Base-by-base conservation (phyloP, 2,888 invertebrate genomes). In the Leptinotarsa haldemani region DNA sequence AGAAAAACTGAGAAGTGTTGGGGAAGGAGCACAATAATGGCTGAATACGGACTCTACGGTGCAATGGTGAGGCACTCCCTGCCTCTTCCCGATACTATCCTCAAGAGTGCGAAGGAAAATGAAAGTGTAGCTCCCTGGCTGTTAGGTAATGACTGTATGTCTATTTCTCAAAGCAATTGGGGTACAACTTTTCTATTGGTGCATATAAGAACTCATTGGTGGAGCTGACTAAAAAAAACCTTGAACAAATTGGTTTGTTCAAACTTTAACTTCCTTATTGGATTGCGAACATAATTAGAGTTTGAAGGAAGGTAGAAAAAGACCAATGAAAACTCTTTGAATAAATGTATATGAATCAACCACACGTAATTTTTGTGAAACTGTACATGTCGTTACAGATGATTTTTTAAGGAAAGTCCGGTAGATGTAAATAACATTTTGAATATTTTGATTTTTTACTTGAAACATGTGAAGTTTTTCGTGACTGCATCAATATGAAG, bases 1-100 rank as follows among this genome's bases (percentile, higher is more conserved):
- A 94, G 99, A 77, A 99, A 99, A 89, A 99, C 99, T 70, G 99
- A 99, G 89, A 99, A 99, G 87, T 98, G 98, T 82, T 99, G 99
- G 99, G 99, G 99, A 65, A 92, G 97, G 83, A 97, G 97, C 86
- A 99, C 99, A 82, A 99, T 99, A 86, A 99, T 99, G 99, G 99
- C 99, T 80, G 99, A 99, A 89, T 99, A 99, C 87, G 99, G 99
- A 3, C 91, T 99, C 68, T 99, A 99, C 88, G 99, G 99, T 1
- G 99, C 99, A 81, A 99, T 99, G 99, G 99, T 99, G 80, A 92
- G 99, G 78, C 99, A 99, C 89, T 98, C 98, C 65, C 91, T 99
- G 79, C 99, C 99, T 0, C 92, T 99, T 80, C 99, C 99, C 1
- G 99, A 99, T 84, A 99, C 98, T 80, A 99, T 99, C 85, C 92